Conservation (phyloP, 2,113 vertebrate genomes). For the Empidonax traillii region DNA sequence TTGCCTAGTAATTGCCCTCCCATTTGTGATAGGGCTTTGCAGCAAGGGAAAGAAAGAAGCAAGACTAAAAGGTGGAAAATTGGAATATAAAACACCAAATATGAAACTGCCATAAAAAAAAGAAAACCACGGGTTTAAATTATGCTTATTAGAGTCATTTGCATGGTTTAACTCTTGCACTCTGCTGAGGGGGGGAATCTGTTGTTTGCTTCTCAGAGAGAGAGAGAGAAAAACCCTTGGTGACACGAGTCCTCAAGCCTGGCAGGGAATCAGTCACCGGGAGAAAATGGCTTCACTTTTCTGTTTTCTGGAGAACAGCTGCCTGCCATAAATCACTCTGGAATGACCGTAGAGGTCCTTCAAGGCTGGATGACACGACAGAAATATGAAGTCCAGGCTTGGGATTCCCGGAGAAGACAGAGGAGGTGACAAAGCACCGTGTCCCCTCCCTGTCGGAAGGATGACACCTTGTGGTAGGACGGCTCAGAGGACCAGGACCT, state of each 20-base stretch:
- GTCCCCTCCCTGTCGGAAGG: background rate
- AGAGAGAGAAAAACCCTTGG: background rate
- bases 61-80: slow-evolving; percentile 75
- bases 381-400: background rate
- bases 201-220: background rate
- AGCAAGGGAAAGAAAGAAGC: slow-evolving; percentile 52
- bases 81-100: slow-evolving; percentile 66
- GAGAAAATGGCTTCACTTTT: background rate
- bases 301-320: background rate
- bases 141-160: slow-evolving; percentile 65
- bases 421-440: accelerated
- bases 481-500: background rate
- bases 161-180: slow-evolving; percentile 12
- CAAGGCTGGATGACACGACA: background rate
- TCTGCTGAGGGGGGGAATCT: background rate
- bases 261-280: background rate
- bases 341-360: background rate
- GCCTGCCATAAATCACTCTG: background rate
- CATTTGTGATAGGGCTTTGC: slow-evolving; percentile 50
- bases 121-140: slow-evolving; percentile 64
- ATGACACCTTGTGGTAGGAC: background rate
- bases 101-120: slow-evolving; percentile 59
- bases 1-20: slow-evolving; percentile 69
- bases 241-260: accelerated
- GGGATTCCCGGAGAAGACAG: background rate